phyloP scores from a whole-genome alignment of 2,113 vertebrate genomes.

The Eonycteris spelaea region DNA sequence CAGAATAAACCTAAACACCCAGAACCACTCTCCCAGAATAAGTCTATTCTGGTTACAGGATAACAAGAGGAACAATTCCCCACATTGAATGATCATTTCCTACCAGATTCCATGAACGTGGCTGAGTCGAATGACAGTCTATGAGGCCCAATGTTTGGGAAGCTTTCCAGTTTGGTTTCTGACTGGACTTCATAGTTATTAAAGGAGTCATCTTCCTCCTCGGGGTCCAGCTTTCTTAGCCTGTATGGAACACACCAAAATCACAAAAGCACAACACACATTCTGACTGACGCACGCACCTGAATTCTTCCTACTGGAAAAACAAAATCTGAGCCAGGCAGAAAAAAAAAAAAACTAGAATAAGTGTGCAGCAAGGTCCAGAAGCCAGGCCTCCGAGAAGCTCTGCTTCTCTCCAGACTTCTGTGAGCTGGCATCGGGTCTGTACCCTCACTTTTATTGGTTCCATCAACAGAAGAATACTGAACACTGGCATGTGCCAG shows the following conservation, averaged over 20 bases:
- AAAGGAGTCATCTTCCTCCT: slow-evolving; percentile 95
- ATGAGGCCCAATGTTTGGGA: slow-evolving; percentile 82
- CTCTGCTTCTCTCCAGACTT: background rate
- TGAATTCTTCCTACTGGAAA: background rate
- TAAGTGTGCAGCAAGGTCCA: background rate
- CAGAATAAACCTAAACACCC: background rate
- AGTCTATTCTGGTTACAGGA: background rate
- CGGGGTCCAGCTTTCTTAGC: slow-evolving; percentile 92
- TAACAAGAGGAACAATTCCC: background rate
- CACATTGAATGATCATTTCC: background rate
- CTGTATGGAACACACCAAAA: slow-evolving; percentile 74
- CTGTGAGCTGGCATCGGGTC: background rate
- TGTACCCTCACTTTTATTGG: background rate
- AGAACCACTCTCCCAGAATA: background rate
- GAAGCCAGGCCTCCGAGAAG: background rate
- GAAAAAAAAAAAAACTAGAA: background rate
- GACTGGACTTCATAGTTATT: slow-evolving; percentile 90
- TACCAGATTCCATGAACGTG: slow-evolving; percentile 93
- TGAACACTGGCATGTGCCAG: background rate
- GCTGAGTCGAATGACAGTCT: slow-evolving; percentile 86
- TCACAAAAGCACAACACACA: background rate
- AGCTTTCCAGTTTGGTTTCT: slow-evolving; percentile 87
- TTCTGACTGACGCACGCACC: background rate
- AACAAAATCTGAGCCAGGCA: background rate
- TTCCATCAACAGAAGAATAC: background rate